A percentile compares a stretch with the other conserved stretches of the same genome.
Conservation (phyloP, 2,888 invertebrate genomes). For the Cerastoderma edule region DNA sequence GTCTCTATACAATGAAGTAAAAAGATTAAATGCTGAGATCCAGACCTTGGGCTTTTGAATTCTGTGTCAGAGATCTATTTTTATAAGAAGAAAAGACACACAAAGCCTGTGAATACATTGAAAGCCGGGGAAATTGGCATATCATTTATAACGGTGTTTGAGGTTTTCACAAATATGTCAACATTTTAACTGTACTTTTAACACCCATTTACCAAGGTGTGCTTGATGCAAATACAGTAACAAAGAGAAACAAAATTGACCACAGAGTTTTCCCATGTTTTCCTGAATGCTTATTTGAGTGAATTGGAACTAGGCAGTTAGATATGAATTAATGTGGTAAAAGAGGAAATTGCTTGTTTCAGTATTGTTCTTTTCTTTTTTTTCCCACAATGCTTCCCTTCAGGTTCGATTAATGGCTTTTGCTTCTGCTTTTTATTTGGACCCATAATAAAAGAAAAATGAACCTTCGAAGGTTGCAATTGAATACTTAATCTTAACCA, state of each 20-base stretch:
- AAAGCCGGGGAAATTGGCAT: constrained; percentile 13
- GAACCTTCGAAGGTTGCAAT: no score
- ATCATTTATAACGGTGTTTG: constrained; percentile 2
- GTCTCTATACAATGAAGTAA: no score
- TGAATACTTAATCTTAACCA: no score
- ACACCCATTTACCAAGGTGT: neutral
- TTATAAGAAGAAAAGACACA: neutral
- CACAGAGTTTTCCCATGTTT: no score
- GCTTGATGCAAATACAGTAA: neutral
- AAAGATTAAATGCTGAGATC: neutral
- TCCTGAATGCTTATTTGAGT: no score
- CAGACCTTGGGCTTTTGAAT: constrained; percentile 8
- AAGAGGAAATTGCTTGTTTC: neutral
- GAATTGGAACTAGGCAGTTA: no score
- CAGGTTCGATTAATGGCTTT: no score
- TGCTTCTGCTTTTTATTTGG: no score
- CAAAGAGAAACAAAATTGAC: no score
- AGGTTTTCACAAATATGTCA: neutral
- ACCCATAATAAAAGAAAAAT: no score
- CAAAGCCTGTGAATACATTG: neutral
- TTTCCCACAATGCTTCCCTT: neutral
- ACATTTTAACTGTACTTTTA: neutral
- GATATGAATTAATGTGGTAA: no score
- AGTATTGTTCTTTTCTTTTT: no score
- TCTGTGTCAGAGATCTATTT: constrained; percentile 1